phyloP scores from a whole-genome alignment of 1,140 invertebrate genomes.

The Trissolcus basalis region DNA sequence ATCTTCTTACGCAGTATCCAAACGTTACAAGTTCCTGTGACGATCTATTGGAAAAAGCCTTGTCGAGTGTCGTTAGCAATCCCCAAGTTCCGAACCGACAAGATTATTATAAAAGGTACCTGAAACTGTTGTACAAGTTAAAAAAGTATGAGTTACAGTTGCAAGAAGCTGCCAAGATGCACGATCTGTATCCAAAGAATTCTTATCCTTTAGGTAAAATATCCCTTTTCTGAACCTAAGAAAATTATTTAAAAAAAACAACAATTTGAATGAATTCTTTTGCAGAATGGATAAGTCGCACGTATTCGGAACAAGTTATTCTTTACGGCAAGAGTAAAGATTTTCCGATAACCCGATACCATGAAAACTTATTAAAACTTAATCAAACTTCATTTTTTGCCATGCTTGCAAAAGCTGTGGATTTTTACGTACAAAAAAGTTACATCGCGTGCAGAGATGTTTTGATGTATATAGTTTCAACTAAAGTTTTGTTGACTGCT shows the following conservation, averaged over 20 bases:
- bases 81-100: slow-evolving; percentile 60
- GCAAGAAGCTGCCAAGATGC: slow-evolving; percentile 76
- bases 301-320: slow-evolving; percentile 76
- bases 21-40: slow-evolving; percentile 49
- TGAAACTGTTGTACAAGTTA: slow-evolving; percentile 77
- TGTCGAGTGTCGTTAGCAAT: slow-evolving; percentile 58
- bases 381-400: slow-evolving; percentile 79
- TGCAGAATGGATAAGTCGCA: slow-evolving; percentile 80
- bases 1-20: slow-evolving; percentile 64
- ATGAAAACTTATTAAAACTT: slow-evolving; percentile 72
- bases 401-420: slow-evolving; percentile 79
- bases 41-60: slow-evolving; percentile 65
- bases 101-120: slow-evolving; percentile 77
- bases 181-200: slow-evolving; percentile 73
- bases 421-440: slow-evolving; percentile 74
- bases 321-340: slow-evolving; percentile 67
- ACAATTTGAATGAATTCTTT: slow-evolving; percentile 20
- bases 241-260: too few relatives aligned
- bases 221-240: too few relatives aligned
- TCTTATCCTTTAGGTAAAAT: slow-evolving; percentile 73
- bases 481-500: slow-evolving; percentile 69
- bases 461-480: slow-evolving; percentile 66
- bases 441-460: slow-evolving; percentile 78
- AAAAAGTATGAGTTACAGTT: slow-evolving; percentile 73
- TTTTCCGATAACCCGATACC: slow-evolving; percentile 75